These are phyloP conservation scores for Drosophila rufa DNA, from an alignment of 1,140 invertebrate genomes.

Conservation along the genomic window DNA sequence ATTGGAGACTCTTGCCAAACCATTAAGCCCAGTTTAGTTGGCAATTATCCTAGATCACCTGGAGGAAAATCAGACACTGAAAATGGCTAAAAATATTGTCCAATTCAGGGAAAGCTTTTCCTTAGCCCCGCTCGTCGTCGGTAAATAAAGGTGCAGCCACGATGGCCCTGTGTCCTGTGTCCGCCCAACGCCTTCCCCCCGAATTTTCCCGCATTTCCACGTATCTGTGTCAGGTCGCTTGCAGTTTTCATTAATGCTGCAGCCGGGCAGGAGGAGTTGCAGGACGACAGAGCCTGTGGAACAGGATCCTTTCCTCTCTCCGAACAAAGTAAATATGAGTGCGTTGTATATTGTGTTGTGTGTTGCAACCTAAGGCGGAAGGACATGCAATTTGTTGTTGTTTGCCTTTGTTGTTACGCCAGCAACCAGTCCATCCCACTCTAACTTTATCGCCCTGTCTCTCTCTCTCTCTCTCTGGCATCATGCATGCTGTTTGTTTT, in stretches of 20 bases:
- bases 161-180: conserved; percentile 14
- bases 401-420: conserved; percentile 67
- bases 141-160: conserved; percentile 50
- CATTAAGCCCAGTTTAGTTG: conserved; percentile 48
- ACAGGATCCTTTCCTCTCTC: conserved; percentile 24
- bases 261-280: conserved; percentile 28
- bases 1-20: conserved; percentile 23
- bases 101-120: conserved; percentile 36
- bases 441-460: not conserved
- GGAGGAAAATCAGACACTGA: conserved; percentile 35
- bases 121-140: not conserved
- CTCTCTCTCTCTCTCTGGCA: conserved; percentile 25
- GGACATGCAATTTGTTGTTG: conserved; percentile 83
- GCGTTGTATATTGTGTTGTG: conserved; percentile 65
- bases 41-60: conserved; percentile 49
- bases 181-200: conserved; percentile 10
- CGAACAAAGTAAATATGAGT: conserved; percentile 77
- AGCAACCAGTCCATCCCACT: not conserved
- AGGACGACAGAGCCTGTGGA: conserved; percentile 13
- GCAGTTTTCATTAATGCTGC: conserved; percentile 76
- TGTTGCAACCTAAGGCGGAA: conserved; percentile 77
- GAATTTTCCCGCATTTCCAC: conserved; percentile 16
- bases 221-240: conserved; percentile 67
- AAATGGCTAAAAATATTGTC: conserved; percentile 51
- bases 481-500: conserved; percentile 79